Conservation (phyloP, 2,888 invertebrate species). For the Phasia obesa region DNA sequence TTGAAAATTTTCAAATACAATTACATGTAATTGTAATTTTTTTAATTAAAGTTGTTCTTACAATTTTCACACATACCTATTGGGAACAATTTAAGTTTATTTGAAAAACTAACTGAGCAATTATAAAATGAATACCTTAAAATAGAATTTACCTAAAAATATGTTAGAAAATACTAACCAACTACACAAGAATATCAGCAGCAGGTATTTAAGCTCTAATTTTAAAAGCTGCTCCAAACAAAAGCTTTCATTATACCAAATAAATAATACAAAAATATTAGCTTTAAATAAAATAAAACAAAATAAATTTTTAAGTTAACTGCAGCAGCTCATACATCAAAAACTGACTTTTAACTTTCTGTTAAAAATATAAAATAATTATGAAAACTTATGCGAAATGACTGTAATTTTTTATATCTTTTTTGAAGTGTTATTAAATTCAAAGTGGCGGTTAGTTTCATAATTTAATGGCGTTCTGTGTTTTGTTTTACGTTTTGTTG, state of each 20-base stretch:
- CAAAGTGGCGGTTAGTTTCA: no score
- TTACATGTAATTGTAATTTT: no score
- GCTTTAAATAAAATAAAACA: no score
- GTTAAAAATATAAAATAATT: not conserved
- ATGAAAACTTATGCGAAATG: conserved; percentile 2
- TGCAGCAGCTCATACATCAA: conserved; percentile 5
- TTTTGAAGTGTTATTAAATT: not conserved
- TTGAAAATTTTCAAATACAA: no score
- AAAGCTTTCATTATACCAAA: not conserved
- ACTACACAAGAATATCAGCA: not conserved
- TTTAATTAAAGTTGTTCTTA: no score
- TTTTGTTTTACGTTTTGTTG: no score
- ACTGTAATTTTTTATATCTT: conserved; percentile 15
- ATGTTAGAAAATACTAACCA: conserved; percentile 17
- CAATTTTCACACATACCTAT: no score
- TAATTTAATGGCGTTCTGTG: no score
- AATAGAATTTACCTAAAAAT: conserved; percentile 40
- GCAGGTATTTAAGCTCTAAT: not conserved
- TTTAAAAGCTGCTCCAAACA: conserved; percentile 8
- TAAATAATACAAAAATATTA: no score
- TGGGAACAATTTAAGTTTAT: no score
- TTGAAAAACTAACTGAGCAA: no score
- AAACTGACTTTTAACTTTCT: conserved; percentile 46
- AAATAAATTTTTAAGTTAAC: not conserved
- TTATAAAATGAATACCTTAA: not conserved